Evolutionary conservation across 2,797 vertebrate species (phyloP), one percentile per base, ranked within the genome.

Genomic region (Prionace glauca): DNA sequence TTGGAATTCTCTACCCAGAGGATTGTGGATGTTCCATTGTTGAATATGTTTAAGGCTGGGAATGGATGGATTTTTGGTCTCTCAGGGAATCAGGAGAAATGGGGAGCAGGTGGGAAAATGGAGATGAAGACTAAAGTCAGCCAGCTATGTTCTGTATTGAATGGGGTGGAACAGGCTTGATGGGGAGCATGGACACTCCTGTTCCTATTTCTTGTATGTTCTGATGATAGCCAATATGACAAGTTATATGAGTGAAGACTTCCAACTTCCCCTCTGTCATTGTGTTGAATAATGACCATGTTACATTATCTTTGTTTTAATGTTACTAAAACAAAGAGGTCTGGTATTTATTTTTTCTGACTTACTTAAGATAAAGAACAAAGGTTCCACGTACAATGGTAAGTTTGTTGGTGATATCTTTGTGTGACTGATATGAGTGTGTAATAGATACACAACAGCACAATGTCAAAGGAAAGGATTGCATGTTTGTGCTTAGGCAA

Each of bases 281-380:
- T 86, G 41, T 26, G 36, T 22, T 0, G 41, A 50, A 24, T 86
- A 45, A 86, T 2, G 41, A 8, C 81, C 81, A 86, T 45, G 20
- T 86, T 86, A 45, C 18, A 41, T 32, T 90, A 90, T 90, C 86
- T 88, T 24, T 90, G 87, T 62, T 29, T 60, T 32, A 88, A 88
- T 60, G 11, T 62, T 62, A 14, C 62, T 26, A 45, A 41, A 93
- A 93, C 32, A 71, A 41, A 93, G 32, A 90, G 22, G n/a, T 69
- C 91, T 93, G 65, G 36, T 36, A 71, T 71, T 93, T 71, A 71
- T 71, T 93, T 90, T 41, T 93, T 71, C n/a, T 71, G n/a, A 71
- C 91, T 29, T n/a, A 26, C 10, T 71, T 71, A 93, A 93, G 91
- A 93, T 93, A 93, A 69, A 71, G 91, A 93, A 24, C 91, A 93